phyloP scores from a whole-genome alignment of 2,888 invertebrate genomes.

The Meganola albula region DNA sequence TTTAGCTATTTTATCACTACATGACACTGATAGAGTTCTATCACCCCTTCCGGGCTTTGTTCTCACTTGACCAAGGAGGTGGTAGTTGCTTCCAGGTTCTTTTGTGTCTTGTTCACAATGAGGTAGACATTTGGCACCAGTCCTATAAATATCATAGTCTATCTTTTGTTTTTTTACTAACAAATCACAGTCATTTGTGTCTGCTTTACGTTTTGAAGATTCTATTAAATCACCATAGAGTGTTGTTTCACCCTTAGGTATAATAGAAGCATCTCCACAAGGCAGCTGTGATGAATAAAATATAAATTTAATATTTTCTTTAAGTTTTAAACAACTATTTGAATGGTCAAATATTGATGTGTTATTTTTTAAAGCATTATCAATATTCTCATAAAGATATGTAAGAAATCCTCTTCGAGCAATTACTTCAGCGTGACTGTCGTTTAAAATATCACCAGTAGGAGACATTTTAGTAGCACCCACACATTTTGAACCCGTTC shows the following conservation, averaged over 20 bases:
- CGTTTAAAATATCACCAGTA: slow-evolving; percentile 86
- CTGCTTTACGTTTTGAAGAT: slow-evolving; percentile 35
- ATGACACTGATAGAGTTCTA: slow-evolving; percentile 91
- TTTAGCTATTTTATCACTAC: slow-evolving; percentile 94
- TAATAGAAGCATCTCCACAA: slow-evolving; percentile 96
- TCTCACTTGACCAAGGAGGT: slow-evolving; percentile 83
- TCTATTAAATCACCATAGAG: slow-evolving; percentile 46
- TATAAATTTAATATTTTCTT: slow-evolving; percentile 82
- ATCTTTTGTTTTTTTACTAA: slow-evolving; percentile 37
- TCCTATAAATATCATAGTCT: slow-evolving; percentile 78
- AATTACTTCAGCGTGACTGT: slow-evolving; percentile 95
- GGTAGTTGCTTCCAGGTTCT: slow-evolving; percentile 78
- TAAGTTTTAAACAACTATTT: slow-evolving; percentile 65
- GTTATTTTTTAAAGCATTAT: slow-evolving; percentile 43
- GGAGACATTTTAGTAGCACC: slow-evolving; percentile 82
- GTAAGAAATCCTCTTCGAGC: slow-evolving; percentile 89
- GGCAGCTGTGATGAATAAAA: slow-evolving; percentile 93
- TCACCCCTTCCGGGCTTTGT: slow-evolving; percentile 95
- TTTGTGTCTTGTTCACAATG: slow-evolving; percentile 77
- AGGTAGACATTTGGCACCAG: slow-evolving; percentile 92
- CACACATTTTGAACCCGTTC: slow-evolving; percentile 95
- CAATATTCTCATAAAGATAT: slow-evolving; percentile 83
- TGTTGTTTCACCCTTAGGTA: slow-evolving; percentile 72
- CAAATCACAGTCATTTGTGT: slow-evolving; percentile 30
- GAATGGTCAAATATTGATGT: slow-evolving; percentile 47